These are phyloP conservation scores for Drosophila paucipuncta DNA, from an alignment of 2,888 invertebrate species.

Conservation along the genomic window DNA sequence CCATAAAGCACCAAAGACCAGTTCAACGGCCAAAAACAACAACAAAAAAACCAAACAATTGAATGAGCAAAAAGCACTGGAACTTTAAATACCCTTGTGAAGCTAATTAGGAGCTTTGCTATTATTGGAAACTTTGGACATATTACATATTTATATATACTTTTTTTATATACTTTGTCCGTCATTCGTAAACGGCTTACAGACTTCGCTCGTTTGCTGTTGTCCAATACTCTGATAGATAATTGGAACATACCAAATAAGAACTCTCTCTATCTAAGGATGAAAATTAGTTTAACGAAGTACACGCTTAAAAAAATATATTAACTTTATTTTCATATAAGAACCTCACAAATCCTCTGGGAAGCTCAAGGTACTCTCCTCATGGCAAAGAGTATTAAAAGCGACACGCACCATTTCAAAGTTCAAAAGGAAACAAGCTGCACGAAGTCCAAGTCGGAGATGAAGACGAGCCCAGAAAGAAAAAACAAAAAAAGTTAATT, in stretches of 20 bases:
- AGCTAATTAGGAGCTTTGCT: constrained; percentile 2
- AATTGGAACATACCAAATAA: not conserved
- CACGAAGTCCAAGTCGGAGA: constrained; percentile 63
- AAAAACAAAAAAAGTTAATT: constrained; percentile 66
- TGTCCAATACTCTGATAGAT: not conserved
- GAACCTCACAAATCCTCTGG: no score
- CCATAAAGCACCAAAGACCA: constrained; percentile 75
- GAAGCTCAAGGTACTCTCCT: not conserved
- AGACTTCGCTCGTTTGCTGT: not conserved
- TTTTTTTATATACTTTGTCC: not conserved
- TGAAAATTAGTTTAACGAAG: not conserved
- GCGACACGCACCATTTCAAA: constrained; percentile 71
- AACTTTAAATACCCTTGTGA: constrained; percentile 30
- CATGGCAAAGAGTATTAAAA: constrained; percentile 33
- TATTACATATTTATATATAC: not conserved
- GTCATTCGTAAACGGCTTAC: not conserved
- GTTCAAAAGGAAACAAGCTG: constrained; percentile 83
- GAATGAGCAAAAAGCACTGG: not conserved
- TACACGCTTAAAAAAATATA: not conserved
- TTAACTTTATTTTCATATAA: not conserved
- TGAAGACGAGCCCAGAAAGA: constrained; percentile 28
- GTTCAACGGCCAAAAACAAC: constrained; percentile 48
- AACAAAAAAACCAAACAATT: constrained; percentile 22
- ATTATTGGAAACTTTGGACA: not conserved
- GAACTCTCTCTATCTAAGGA: not conserved